Base-by-base conservation (phyloP, 2,888 invertebrate species). In the Clepsis dumicolana region DNA sequence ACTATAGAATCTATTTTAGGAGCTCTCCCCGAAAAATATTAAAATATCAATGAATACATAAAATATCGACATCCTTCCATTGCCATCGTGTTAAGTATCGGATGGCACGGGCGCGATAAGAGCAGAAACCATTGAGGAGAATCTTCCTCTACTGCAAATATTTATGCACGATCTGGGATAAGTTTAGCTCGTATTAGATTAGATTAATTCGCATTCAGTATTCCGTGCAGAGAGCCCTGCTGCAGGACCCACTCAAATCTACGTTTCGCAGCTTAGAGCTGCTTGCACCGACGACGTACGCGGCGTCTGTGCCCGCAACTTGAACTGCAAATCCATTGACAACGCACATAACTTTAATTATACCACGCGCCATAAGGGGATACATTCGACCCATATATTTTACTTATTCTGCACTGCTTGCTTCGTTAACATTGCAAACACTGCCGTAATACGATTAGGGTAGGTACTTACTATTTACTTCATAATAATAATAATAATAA, bases 331-430 rank as follows among this genome's bases (percentile, higher is more conserved):
- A 35, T 25, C 41, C 53, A 61, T 56, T 61, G 66, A 62, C 44
- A 54, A 61, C 32, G 21, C 53, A 44, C 44, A 48, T 54, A 54
- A 61, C 54, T 56, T 32, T 62, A 54, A 48, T 66, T 66, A 66
- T 27, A 48, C 35, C 21, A 35, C 32, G 56, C 44, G 29, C 24
- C 56, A 8, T 1, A 27, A 61, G 35, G 54, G 54, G 48, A 54
- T 50, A 44, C 65, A 16, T 44, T 56, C 44, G 41, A 24, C 18
- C 29, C 54, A 48, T 66, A 56, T 35, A 48, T 61, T 54, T 56
- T 61, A 56, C 66, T 54, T 65, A 24, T 41, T 32, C 21, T 41
- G 29, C 29, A 35, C 18, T 44, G 44, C 44, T 41, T 35, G 32
- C 32, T 38, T 38, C n/a, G 4, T 38, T n/a, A 38, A 38, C n/a